Conservation (phyloP, 2,888 invertebrate species). For the Tetranychus truncatus region DNA sequence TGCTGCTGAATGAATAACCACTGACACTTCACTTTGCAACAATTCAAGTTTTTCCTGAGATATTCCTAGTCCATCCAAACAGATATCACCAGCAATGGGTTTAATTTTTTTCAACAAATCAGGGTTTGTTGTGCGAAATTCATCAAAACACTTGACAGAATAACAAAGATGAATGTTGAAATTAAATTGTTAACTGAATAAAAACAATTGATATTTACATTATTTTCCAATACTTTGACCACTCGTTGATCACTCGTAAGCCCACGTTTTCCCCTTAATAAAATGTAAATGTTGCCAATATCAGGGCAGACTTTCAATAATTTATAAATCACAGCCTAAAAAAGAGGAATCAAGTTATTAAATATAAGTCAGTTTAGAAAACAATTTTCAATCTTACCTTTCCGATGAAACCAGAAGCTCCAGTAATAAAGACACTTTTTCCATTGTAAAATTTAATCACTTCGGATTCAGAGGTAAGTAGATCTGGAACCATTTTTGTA, state of each 20-base stretch:
- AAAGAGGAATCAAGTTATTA: neutral
- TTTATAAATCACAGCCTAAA: conserved; percentile 60
- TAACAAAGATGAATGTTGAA: too few relatives aligned
- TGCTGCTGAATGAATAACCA: conserved; percentile 40
- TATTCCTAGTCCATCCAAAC: conserved; percentile 35
- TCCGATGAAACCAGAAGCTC: conserved; percentile 83
- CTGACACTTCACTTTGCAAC: conserved; percentile 32
- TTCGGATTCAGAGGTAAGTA: conserved; percentile 6
- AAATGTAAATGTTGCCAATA: conserved; percentile 49
- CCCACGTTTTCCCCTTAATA: conserved; percentile 57
- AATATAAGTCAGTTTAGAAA: neutral
- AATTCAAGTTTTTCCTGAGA: conserved; percentile 31
- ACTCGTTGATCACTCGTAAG: conserved; percentile 33
- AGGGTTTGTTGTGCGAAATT: neutral
- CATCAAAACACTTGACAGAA: neutral
- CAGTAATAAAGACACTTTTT: conserved; percentile 66
- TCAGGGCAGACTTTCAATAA: conserved; percentile 56
- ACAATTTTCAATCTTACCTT: conserved; percentile 38
- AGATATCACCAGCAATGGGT: conserved; percentile 30
- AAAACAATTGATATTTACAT: conserved; percentile 11
- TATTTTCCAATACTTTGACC: conserved; percentile 34
- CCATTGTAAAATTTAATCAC: conserved; percentile 25
- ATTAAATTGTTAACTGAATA: neutral
- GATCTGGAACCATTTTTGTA: conserved; percentile 3
- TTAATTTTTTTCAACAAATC: neutral